Conservation (phyloP, 2,113 vertebrate genomes). For the Rafetus swinhoei region DNA sequence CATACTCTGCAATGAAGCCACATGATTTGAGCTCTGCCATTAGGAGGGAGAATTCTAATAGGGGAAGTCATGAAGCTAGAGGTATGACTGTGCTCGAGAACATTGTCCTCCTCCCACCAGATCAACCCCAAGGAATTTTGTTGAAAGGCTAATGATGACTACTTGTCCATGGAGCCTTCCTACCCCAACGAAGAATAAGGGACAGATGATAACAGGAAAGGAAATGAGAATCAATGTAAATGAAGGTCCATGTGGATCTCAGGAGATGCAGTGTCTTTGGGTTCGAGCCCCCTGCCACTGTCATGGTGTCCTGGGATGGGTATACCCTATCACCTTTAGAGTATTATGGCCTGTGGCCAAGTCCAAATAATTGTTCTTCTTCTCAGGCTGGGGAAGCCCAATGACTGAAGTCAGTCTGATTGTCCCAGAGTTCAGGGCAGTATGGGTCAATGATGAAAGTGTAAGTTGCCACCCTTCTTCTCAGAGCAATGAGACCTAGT, state of each 20-base stretch:
- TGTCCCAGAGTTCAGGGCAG: too few relatives aligned
- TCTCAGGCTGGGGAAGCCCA: too few relatives aligned
- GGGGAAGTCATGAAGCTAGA: background rate
- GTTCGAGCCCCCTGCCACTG: background rate
- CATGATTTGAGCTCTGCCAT: background rate
- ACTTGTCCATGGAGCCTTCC: background rate
- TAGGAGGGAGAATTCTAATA: background rate
- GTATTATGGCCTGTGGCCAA: too few relatives aligned
- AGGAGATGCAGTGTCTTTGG: background rate
- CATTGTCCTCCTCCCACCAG: accelerated
- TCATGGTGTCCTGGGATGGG: background rate
- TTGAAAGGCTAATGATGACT: background rate
- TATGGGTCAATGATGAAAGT: too few relatives aligned
- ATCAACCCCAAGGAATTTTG: background rate
- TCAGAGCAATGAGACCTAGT: too few relatives aligned
- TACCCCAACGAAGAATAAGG: background rate
- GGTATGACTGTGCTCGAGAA: background rate
- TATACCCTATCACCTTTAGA: too few relatives aligned
- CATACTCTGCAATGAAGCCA: background rate
- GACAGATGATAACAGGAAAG: background rate
- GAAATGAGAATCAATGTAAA: background rate
- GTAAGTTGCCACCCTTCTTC: too few relatives aligned
- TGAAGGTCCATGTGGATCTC: background rate
- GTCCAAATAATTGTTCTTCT: too few relatives aligned
- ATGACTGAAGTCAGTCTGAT: too few relatives aligned